Evolutionary conservation across 2,888 invertebrate genomes (phyloP).

Genomic region (Philhelius pedissequus): DNA sequence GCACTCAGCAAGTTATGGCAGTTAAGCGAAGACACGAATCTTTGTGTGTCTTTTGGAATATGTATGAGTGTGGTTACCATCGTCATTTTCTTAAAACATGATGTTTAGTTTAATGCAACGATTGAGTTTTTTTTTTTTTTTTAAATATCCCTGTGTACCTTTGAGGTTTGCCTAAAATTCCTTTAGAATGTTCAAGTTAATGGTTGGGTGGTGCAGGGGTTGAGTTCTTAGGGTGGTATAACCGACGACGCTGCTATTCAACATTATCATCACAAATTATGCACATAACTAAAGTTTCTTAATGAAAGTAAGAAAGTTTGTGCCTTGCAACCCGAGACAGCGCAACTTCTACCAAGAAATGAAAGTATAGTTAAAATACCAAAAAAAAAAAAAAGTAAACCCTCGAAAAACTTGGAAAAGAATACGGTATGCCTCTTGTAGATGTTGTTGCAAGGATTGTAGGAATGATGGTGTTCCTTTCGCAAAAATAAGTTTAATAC

Average conservation of each 20-base stretch:
- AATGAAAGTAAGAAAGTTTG: conserved; percentile 65
- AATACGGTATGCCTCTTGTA: neutral
- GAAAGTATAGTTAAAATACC: neutral
- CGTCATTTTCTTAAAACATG: conserved; percentile 1
- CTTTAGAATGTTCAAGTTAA: neutral
- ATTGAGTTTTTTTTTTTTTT: neutral
- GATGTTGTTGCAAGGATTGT: neutral
- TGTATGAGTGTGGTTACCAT: neutral
- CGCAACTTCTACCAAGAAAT: neutral
- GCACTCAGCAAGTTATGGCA: neutral
- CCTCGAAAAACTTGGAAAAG: conserved; percentile 36
- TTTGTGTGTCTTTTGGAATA: conserved; percentile 6
- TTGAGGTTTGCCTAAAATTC: conserved; percentile 41
- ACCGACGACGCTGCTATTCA: neutral
- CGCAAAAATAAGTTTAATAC: conserved; percentile 31
- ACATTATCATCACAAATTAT: conserved; percentile 65
- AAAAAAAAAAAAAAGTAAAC: neutral
- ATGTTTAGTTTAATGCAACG: conserved; percentile 11
- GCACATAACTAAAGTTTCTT: conserved; percentile 68
- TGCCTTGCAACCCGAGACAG: neutral
- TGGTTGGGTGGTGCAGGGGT: neutral
- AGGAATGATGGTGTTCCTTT: neutral
- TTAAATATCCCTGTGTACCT: conserved; percentile 5
- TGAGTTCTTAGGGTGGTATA: neutral
- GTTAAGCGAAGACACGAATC: conserved; percentile 6